phyloP scores from a whole-genome alignment of 2,113 vertebrate genomes.

The Barnardius zonarius region DNA sequence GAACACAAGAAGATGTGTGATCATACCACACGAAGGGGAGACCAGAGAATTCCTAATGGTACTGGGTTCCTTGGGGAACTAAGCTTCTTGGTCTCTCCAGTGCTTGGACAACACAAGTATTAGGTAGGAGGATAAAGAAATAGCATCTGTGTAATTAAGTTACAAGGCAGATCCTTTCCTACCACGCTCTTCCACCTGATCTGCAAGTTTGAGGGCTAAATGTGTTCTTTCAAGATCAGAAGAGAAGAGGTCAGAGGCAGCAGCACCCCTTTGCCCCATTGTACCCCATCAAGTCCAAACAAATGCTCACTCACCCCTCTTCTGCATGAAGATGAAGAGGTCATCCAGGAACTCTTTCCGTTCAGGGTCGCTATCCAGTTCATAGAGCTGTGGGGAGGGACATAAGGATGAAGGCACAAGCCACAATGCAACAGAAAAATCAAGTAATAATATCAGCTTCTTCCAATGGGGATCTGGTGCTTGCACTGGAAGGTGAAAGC shows the following conservation, averaged over 20 bases:
- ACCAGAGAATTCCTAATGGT: background rate
- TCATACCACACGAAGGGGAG: background rate
- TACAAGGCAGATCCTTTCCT: background rate
- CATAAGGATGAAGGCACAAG: background rate
- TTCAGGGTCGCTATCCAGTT: conserved; percentile 90
- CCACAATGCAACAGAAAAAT: background rate
- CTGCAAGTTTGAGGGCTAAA: background rate
- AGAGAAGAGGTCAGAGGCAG: background rate
- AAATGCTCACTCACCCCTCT: conserved; percentile 83
- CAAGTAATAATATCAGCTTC: background rate
- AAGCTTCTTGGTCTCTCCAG: background rate
- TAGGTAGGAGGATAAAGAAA: background rate
- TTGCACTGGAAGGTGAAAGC: background rate
- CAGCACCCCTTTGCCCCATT: background rate
- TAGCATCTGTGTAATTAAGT: background rate
- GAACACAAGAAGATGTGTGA: background rate
- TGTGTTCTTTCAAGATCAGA: background rate
- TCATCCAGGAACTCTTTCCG: conserved; percentile 95
- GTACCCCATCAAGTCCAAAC: rapidly evolving
- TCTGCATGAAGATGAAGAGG: conserved; percentile 97
- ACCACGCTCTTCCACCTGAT: background rate
- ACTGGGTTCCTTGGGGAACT: background rate
- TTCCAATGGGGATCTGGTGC: background rate
- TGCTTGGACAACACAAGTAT: rapidly evolving
- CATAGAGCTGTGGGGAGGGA: conserved; percentile 84